These are phyloP conservation scores for Xestobium rufovillosum DNA, from an alignment of 2,888 invertebrate genomes.

Conservation along the genomic window DNA sequence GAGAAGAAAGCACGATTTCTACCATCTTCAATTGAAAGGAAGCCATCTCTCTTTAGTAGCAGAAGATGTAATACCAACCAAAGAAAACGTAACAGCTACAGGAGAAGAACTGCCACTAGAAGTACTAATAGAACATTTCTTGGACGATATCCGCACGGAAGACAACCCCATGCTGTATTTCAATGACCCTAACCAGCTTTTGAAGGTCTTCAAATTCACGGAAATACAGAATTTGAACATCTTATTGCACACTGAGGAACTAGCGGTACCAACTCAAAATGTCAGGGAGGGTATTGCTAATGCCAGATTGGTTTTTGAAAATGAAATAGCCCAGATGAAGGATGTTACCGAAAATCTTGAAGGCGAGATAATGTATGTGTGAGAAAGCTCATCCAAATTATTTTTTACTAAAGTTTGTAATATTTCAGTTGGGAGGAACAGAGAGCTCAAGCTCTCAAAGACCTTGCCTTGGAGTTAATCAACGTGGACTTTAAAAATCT, in stretches of 20 bases:
- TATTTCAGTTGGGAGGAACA: slow-evolving; percentile 44
- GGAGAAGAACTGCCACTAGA: slow-evolving; percentile 33
- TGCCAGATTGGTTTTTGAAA: slow-evolving; percentile 40
- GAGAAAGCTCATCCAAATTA: not conserved
- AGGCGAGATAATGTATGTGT: slow-evolving; percentile 34
- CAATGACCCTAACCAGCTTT: slow-evolving; percentile 47
- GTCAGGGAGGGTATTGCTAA: slow-evolving; percentile 44
- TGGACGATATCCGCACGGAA: slow-evolving; percentile 42
- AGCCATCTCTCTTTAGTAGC: slow-evolving; percentile 6
- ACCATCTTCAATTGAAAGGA: slow-evolving; percentile 19
- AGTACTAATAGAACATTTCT: slow-evolving; percentile 44
- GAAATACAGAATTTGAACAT: slow-evolving; percentile 58
- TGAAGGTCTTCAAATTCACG: slow-evolving; percentile 51
- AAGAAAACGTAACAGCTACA: slow-evolving; percentile 24
- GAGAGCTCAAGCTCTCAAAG: slow-evolving; percentile 46
- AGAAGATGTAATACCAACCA: slow-evolving; percentile 28
- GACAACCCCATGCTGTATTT: slow-evolving; percentile 52
- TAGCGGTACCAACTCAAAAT: slow-evolving; percentile 48
- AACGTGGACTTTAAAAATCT: slow-evolving; percentile 50
- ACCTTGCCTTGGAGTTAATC: slow-evolving; percentile 49
- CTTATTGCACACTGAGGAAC: slow-evolving; percentile 51
- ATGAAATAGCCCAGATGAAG: slow-evolving; percentile 40
- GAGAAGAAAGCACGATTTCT: slow-evolving; percentile 47
- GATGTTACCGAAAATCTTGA: slow-evolving; percentile 42
- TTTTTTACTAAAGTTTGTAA: slow-evolving; percentile 1